Evolutionary conservation across 2,888 invertebrate species (phyloP).

Genomic region (Brachypalpus laphriformis): DNA sequence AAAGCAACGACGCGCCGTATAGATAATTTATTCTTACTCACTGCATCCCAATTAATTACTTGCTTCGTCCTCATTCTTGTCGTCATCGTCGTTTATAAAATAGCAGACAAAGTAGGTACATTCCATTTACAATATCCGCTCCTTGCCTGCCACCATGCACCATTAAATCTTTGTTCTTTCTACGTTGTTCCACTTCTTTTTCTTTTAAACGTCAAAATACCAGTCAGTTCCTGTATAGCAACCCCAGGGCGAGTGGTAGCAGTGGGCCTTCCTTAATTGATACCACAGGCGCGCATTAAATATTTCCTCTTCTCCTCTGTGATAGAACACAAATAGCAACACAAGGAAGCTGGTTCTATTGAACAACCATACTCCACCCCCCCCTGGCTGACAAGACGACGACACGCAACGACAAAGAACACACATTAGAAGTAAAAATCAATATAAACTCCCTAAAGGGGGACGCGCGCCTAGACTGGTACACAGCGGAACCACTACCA

Average conservation of each 20-base stretch:
- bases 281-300: constrained; percentile 66
- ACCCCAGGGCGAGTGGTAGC: background rate
- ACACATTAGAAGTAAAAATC: constrained; percentile 30
- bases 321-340: constrained; percentile 2
- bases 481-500: constrained; percentile 25
- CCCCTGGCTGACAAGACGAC: constrained; percentile 9
- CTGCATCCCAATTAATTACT: constrained; percentile 61
- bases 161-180: constrained; percentile 42
- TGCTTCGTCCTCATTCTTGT: constrained; percentile 2
- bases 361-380: background rate
- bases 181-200: background rate
- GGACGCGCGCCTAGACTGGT: background rate
- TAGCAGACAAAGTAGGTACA: constrained; percentile 15
- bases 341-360: constrained; percentile 14
- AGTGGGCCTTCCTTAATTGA: constrained; percentile 55
- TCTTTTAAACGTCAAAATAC: constrained; percentile 32
- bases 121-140: no score
- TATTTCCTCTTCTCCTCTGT: background rate
- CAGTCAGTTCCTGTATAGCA: constrained; percentile 45
- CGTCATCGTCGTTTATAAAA: constrained; percentile 1
- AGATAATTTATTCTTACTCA: constrained; percentile 60
- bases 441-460: constrained; percentile 15
- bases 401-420: constrained; percentile 15
- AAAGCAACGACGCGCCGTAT: constrained; percentile 1
- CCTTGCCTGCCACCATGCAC: constrained; percentile 44